Evolutionary conservation across 2,113 vertebrate genomes (phyloP), one percentile per base, ranked within the genome.

Genomic region (Vireo altiloquus): DNA sequence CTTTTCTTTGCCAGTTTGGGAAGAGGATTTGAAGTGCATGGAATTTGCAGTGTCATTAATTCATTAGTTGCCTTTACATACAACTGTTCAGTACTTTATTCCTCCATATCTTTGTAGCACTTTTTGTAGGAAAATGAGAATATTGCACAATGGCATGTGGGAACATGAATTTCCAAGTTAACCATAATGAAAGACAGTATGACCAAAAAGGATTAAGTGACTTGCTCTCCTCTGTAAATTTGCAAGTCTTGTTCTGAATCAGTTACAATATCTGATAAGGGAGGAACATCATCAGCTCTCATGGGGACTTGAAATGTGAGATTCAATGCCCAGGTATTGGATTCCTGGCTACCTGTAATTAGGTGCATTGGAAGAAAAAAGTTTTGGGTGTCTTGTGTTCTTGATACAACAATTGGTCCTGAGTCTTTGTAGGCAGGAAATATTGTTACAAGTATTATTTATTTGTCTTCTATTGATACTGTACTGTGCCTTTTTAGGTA

Each of bases 261-360:
- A 71, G 30, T n/a, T 46, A 23, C 8, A 40, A 18, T 37, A 42
- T 35, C 46, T 75, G 28, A n/a, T 70, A 74, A 61, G 14, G 16
- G n/a, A 61, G 16, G 20, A 86, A 77, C 15, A 40, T 53, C 24
- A 19, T 42, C 30, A 39, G 21, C n/a, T 56, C 68, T 37, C 77
- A 28, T 27, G 19, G n/a, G 27, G 12, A 47, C 44, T 47, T 78
- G 21, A 83, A 74, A 68, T 54, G 35, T 53, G 30, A 65, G 50
- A 53, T 75, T 74, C 0, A 0, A 78, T 53, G 47, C 20, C 18
- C 7, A 56, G 35, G 9, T 52, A 31, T 2, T 68, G 40, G 44
- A 66, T 74, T 70, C 44, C 35, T 46, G 56, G 24, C 56, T 70
- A 54, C 27, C 25, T 75, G 28, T 79, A 68, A 72, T 52, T 24